Percentiles rank a stretch among this genome's conserved stretches.
Evolutionary conservation across 2,113 vertebrate genomes (phyloP).

Genomic region (Lathamus discolor): DNA sequence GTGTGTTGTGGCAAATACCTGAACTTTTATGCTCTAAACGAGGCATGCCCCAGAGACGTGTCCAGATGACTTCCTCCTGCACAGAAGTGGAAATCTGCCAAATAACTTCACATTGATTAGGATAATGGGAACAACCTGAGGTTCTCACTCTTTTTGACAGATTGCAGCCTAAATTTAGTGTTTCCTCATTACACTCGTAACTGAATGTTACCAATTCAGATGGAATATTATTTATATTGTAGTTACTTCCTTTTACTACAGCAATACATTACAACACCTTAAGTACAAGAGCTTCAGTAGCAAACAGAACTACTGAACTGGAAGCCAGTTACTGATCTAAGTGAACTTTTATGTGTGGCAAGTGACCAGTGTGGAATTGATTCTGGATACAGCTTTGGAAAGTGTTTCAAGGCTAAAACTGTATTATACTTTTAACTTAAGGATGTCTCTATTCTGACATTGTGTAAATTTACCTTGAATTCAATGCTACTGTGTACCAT

Average conservation of each 20-base stretch:
- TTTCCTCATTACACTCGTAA: not conserved
- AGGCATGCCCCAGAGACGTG: not conserved
- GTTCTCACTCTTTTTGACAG: not conserved
- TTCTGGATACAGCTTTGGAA: not conserved
- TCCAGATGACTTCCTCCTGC: not conserved
- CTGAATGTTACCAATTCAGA: not conserved
- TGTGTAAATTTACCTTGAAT: not conserved
- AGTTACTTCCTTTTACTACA: not conserved
- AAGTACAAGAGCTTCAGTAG: not conserved
- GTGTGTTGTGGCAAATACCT: not conserved
- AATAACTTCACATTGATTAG: not conserved
- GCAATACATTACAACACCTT: not conserved
- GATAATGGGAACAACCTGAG: not conserved
- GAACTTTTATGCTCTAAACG: not conserved
- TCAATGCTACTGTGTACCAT: not conserved
- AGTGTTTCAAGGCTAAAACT: not conserved
- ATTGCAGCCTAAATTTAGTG: not conserved
- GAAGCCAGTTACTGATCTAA: not conserved
- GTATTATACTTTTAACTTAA: not conserved
- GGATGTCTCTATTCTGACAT: not conserved
- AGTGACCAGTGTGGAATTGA: not conserved
- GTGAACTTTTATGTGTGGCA: not conserved
- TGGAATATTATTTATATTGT: not conserved
- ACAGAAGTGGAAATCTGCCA: not conserved
- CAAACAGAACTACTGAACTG: not conserved